Evolutionary conservation across 2,797 vertebrate species (phyloP).

Genomic region (Fistularia tabacaria): DNA sequence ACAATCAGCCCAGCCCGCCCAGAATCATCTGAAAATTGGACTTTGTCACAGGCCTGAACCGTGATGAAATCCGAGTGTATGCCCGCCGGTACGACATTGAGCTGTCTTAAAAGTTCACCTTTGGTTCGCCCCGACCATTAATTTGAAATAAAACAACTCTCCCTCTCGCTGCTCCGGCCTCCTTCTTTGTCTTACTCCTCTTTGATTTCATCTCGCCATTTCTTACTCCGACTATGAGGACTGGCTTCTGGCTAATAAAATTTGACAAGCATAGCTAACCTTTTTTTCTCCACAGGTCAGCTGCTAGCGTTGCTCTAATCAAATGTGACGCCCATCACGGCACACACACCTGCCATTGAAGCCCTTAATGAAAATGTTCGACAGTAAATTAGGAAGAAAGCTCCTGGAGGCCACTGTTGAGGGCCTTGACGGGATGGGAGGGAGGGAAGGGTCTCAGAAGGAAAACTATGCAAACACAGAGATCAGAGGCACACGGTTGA

Average conservation of each 20-base stretch:
- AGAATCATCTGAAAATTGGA: slow-evolving; percentile 15
- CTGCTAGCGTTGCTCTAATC: slow-evolving; percentile 73
- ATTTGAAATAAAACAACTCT: too few relatives aligned
- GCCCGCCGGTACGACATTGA: slow-evolving; percentile 26
- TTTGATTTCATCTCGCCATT: slow-evolving; percentile 55
- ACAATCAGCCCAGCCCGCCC: slow-evolving; percentile 32
- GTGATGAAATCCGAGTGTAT: neutral
- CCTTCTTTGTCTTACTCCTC: slow-evolving; percentile 22
- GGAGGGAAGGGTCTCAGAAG: slow-evolving; percentile 4
- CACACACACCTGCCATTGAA: slow-evolving; percentile 64
- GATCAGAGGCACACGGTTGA: too few relatives aligned
- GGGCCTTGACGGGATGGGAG: slow-evolving; percentile 20
- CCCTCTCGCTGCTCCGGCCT: neutral
- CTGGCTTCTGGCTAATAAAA: slow-evolving; percentile 76
- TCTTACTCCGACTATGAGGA: slow-evolving; percentile 53
- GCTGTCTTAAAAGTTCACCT: slow-evolving; percentile 1
- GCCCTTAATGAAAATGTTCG: slow-evolving; percentile 74
- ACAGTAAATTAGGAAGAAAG: slow-evolving; percentile 65
- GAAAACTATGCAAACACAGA: slow-evolving; percentile 4
- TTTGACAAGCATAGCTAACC: slow-evolving; percentile 89
- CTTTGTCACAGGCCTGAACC: slow-evolving; percentile 7
- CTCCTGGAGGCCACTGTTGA: slow-evolving; percentile 35
- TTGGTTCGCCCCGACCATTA: too few relatives aligned
- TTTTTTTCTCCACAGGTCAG: slow-evolving; percentile 76
- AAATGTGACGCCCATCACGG: slow-evolving; percentile 84